phyloP scores from a whole-genome alignment of 2,888 invertebrate species.

The Nomada fucata region DNA sequence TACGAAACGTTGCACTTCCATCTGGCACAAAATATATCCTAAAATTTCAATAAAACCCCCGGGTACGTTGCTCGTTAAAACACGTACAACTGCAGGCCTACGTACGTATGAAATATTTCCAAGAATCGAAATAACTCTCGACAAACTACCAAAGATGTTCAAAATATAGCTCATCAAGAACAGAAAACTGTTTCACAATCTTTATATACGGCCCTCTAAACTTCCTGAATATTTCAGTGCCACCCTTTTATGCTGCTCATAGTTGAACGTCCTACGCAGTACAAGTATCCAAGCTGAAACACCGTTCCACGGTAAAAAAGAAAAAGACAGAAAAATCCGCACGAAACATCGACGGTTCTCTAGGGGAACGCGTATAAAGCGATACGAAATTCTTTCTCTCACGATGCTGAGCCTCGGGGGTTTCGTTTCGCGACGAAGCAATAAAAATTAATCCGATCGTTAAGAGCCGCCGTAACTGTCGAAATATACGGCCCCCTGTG shows the following conservation, averaged over 20 bases:
- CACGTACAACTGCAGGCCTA: no score
- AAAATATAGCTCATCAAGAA: no score
- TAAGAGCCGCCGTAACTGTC: constrained; percentile 76
- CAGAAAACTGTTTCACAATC: no score
- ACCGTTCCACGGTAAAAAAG: background rate
- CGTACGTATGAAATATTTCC: no score
- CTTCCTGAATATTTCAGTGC: background rate
- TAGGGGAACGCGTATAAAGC: constrained; percentile 68
- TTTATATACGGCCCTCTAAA: no score
- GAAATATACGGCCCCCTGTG: constrained; percentile 77
- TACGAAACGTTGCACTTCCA: no score
- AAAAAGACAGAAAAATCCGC: background rate
- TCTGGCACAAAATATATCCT: no score
- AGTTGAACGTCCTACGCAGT: background rate
- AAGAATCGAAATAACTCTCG: no score
- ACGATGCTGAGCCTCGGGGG: constrained; percentile 53
- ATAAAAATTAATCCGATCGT: constrained; percentile 82
- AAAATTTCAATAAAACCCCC: no score
- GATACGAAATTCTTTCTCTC: constrained; percentile 65
- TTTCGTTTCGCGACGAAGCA: constrained; percentile 75
- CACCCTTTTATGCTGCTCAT: background rate
- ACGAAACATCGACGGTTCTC: constrained; percentile 15
- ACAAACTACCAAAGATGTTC: no score
- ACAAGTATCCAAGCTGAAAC: background rate
- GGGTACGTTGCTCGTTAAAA: no score